A percentile compares a stretch with the other conserved stretches of the same genome.
phyloP scores from a whole-genome alignment of 1,140 invertebrate species.

The Archivesica marissinica region DNA sequence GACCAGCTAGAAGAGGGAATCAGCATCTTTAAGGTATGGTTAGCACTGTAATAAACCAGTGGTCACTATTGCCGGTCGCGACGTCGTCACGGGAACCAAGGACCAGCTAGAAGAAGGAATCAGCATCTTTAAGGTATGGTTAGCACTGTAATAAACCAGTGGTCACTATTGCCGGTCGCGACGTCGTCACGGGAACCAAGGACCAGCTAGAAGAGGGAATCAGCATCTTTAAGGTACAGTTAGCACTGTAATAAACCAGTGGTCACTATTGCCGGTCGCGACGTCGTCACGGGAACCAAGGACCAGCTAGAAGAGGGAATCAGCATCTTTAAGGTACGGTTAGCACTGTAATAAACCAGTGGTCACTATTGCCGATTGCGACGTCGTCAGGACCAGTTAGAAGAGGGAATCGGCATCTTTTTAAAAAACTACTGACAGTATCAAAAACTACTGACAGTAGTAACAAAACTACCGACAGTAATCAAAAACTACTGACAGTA shows the following conservation, averaged over 20 bases:
- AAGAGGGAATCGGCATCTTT: too few relatives aligned
- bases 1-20: constrained; percentile 93
- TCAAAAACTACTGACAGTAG: too few relatives aligned
- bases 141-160: constrained; percentile 92
- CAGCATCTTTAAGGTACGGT: constrained; percentile 91
- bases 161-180: constrained; percentile 91
- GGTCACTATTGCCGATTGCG: too few relatives aligned
- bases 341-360: too few relatives aligned
- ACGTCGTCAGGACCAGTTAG: too few relatives aligned
- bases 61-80: constrained; percentile 91
- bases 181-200: constrained; percentile 93
- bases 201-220: constrained; percentile 93
- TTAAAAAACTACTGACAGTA: too few relatives aligned
- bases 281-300: constrained; percentile 93
- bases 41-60: constrained; percentile 92
- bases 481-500: too few relatives aligned
- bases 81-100: constrained; percentile 93
- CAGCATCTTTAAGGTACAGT: constrained; percentile 91
- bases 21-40: constrained; percentile 92
- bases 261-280: constrained; percentile 91
- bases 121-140: constrained; percentile 92
- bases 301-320: constrained; percentile 93
- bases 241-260: constrained; percentile 93
- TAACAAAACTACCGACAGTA: too few relatives aligned
- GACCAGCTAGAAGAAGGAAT: constrained; percentile 93